phyloP scores from a whole-genome alignment of 2,888 invertebrate species.

The Himalopsyche japonica region DNA sequence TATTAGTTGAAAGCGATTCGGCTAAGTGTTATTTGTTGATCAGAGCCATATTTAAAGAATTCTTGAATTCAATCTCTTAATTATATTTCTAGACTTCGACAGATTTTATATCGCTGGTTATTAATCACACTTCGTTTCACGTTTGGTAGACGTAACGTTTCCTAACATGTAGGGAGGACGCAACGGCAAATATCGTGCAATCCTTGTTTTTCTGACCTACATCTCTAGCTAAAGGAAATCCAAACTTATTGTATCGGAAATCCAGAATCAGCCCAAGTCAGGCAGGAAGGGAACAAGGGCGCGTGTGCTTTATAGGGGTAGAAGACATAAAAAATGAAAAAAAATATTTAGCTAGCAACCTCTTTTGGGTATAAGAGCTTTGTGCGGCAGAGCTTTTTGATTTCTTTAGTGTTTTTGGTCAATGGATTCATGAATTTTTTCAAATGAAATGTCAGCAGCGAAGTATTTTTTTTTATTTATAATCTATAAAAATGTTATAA shows the following conservation, averaged over 20 bases:
- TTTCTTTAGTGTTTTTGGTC: neutral
- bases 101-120: neutral
- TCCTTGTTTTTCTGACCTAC: conserved; percentile 6
- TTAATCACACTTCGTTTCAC: neutral
- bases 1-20: too few relatives aligned
- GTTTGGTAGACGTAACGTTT: neutral
- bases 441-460: neutral
- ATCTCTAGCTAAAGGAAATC: neutral
- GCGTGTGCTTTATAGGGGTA: conserved; percentile 10
- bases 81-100: neutral
- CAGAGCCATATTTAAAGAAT: neutral
- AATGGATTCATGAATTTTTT: neutral
- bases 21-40: too few relatives aligned
- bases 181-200: neutral
- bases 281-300: neutral
- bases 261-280: neutral
- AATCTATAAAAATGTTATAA: too few relatives aligned
- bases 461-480: neutral
- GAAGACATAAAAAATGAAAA: conserved; percentile 19
- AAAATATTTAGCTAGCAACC: conserved; percentile 22
- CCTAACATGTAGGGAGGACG: neutral
- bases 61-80: neutral
- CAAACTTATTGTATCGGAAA: conserved; percentile 8
- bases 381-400: neutral
- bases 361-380: neutral